Base-by-base conservation (phyloP, 2,113 vertebrate genomes). In the Abramis brama region DNA sequence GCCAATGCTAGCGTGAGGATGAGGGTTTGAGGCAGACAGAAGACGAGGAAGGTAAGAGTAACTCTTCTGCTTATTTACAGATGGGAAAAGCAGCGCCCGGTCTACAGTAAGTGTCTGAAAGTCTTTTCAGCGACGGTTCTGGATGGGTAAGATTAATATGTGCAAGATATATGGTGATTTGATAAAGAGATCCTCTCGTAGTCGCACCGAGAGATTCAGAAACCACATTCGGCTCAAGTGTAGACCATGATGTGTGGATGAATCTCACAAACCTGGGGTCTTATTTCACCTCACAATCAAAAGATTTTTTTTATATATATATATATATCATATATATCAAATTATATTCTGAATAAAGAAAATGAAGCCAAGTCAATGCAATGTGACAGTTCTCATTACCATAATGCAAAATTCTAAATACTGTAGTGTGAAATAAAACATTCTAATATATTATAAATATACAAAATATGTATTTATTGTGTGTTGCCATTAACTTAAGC, bases 11-110 rank as follows among this genome's bases (percentile, higher is more conserved):
- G 39, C 39, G 95, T 96, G 96, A 98, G 96, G 96, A 96, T 97
- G 95, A 96, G 95, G 95, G 93, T 94, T 96, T 94, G 30, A 86
- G 87, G 81, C 82, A 85, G 95, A 95, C 95, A 93, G 93, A 94
- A 94, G 96, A 95, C 94, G 94, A 86, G 94, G 94, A 96, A 94
- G 97, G 96, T 97, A 97, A 99, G 97, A 99, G 96, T 98, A 97
- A 98, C 92, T 88, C 91, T 92, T 97, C 94, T 98, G 94, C 97
- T 97, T 97, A 94, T 97, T 98, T 98, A 93, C 97, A 99, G 98
- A 97, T 97, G 94, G 94, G 95, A 85, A 96, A 96, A 95, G 96
- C 96, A 95, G 94, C 92, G 90, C 91, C 83, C 70, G 79, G 19
- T 95, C 94, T 95, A 95, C 92, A 94, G 94, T 95, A 96, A 93